Conservation (phyloP, 2,888 invertebrate species). For the Caenorhabditis drosophilae region DNA sequence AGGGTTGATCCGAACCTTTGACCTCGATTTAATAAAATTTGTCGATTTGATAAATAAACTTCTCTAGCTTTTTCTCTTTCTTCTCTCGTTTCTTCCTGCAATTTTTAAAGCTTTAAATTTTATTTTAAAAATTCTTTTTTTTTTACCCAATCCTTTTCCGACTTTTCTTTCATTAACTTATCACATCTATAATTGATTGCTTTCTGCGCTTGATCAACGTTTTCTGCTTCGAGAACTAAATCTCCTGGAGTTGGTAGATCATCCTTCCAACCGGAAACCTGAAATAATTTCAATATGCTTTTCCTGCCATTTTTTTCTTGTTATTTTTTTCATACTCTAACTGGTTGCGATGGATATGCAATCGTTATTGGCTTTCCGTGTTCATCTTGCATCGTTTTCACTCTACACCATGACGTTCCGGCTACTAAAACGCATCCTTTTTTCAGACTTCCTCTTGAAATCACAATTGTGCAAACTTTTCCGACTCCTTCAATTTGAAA, state of each 20-base stretch:
- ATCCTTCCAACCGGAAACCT: conserved; percentile 81
- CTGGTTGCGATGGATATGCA: conserved; percentile 62
- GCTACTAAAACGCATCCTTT: conserved; percentile 82
- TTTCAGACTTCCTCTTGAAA: conserved; percentile 84
- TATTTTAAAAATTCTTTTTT: conserved; percentile 38
- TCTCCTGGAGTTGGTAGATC: conserved; percentile 86
- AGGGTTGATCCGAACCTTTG: conserved; percentile 49
- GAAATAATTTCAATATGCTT: conserved; percentile 6
- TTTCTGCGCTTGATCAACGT: conserved; percentile 76
- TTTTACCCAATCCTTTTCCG: conserved; percentile 70
- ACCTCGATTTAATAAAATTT: conserved; percentile 46
- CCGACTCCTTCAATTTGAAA: conserved; percentile 71
- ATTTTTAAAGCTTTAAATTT: too few relatives aligned
- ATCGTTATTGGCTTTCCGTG: conserved; percentile 46
- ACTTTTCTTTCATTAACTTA: conserved; percentile 75
- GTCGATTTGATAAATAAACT: conserved; percentile 61
- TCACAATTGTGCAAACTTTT: conserved; percentile 82
- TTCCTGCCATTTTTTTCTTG: neutral
- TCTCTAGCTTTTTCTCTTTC: conserved; percentile 54
- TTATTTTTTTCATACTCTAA: conserved; percentile 36
- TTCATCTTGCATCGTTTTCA: conserved; percentile 72
- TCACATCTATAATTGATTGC: conserved; percentile 77
- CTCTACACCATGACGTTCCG: conserved; percentile 79
- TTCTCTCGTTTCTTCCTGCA: conserved; percentile 43
- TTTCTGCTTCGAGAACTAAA: conserved; percentile 81